Evolutionary conservation across 2,888 invertebrate genomes (phyloP), one percentile per base, ranked within the genome.

Genomic region (Agriopis leucophaearia): DNA sequence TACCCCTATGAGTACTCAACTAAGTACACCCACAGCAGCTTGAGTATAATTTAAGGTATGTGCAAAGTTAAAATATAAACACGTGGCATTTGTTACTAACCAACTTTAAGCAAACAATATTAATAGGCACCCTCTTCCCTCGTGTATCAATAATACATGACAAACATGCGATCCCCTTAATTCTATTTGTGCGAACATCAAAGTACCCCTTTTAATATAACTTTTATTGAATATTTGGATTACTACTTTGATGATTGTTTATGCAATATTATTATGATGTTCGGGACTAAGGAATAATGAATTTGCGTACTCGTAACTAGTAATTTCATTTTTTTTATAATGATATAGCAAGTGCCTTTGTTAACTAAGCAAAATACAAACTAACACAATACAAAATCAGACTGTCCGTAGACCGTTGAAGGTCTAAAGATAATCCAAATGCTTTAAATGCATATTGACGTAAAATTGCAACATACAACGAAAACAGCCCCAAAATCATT

Each of bases 181-280:
- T 65, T 60, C 54, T 60, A 65, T 65, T 65, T 51, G 59, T 54
- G 35, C 42, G 16, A 65, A 65, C 59, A 65, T 65, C 65, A 65
- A 65, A 59, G 48, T 27, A 55, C 56, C 64, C 64, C 58, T 50
- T 59, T 42, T 48, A 44, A 64, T 59, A 60, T 48, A 12, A 40
- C 55, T 42, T 60, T 50, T 55, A 65, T 60, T 65, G 48, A 54
- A 16, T 44, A 9, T 64, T 35, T 4, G 42, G 56, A 57, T 56
- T 57, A 47, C 18, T 8, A 44, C 13, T 54, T 27, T 42, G 27
- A 55, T 42, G 1, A 42, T 13, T 18, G 42, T 55, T 42, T 55
- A 18, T 55, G 18, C 8, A 27, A 42, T n/a, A n/a, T n/a, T n/a
- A n/a, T n/a, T n/a, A 8, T 18, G 18, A 12, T 27, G 27, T 5